These are phyloP conservation scores for Terrapene triunguis DNA, from an alignment of 2,113 vertebrate genomes.

Conservation along the genomic window DNA sequence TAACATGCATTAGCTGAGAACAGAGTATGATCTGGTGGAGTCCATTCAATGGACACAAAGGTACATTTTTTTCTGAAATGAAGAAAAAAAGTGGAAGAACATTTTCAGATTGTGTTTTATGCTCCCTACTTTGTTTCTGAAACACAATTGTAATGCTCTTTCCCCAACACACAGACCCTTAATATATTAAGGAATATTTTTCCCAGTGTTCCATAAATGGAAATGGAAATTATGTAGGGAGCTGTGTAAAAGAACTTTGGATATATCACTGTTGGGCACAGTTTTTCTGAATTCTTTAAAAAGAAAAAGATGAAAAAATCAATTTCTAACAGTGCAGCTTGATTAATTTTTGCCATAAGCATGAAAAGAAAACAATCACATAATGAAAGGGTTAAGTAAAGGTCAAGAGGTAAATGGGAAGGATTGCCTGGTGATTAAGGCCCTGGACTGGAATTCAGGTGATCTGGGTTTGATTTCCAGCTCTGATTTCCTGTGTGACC, in stretches of 20 bases:
- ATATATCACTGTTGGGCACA: not conserved
- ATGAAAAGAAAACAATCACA: too few species aligned
- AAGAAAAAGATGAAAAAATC: not conserved
- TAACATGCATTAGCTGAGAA: not conserved
- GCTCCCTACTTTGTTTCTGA: not conserved
- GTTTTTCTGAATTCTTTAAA: not conserved
- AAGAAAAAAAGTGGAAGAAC: not conserved
- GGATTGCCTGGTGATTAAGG: too few species aligned
- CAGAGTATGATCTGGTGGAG: not conserved
- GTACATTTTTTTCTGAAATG: not conserved
- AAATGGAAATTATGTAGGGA: not conserved
- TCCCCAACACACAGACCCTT: not conserved
- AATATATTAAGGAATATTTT: not conserved
- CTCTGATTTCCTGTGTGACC: not conserved
- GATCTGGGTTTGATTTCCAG: not conserved
- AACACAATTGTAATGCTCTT: not conserved
- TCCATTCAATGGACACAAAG: not conserved
- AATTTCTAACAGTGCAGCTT: not conserved
- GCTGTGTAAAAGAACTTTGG: not conserved
- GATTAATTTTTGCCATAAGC: not conserved
- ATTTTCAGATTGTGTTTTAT: not conserved
- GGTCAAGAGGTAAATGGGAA: too few species aligned
- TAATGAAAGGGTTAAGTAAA: too few species aligned
- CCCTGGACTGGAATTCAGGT: not conserved
- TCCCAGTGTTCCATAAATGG: not conserved